Conservation (phyloP, 1,140 invertebrate species). For the Drosophila melanogaster region Release_6_plus_ISO1_MT NT_033779.5:10149001-10149500, state of each 20-base stretch:
- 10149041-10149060: too few species aligned
- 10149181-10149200: background rate
- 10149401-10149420: constrained; percentile 5
- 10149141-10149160: background rate
- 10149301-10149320: constrained; percentile 1
- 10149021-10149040: too few species aligned
- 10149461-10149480: constrained; percentile 20
- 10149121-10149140: background rate
- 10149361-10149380: constrained; percentile 3
- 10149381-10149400: constrained; percentile 6
- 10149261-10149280: background rate
- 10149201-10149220: background rate
- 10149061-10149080: too few species aligned
- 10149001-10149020: background rate
- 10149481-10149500: constrained; percentile 4
- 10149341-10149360: constrained; percentile 4
- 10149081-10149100: background rate
- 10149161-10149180: constrained; percentile 5
- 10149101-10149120: too few species aligned
- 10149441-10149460: constrained; percentile 12
- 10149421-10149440: constrained; percentile 32
- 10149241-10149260: background rate
- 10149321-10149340: constrained; percentile 11
- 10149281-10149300: background rate
- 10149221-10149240: background rate